phyloP scores from a whole-genome alignment of 2,797 vertebrate species.

The Oophaga sylvatica region DNA sequence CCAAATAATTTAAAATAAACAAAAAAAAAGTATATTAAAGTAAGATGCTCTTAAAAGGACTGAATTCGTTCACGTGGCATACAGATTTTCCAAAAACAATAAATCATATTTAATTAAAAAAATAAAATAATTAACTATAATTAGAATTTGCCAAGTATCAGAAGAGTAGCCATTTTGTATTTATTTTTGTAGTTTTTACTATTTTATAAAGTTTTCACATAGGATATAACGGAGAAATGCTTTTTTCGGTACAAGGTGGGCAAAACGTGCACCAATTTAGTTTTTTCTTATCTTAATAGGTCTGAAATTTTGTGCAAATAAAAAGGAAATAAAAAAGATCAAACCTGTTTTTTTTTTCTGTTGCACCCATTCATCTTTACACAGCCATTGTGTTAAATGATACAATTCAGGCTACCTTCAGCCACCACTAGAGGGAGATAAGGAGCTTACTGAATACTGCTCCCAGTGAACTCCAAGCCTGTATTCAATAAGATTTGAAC shows the following conservation, averaged over 20 bases:
- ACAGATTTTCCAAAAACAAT: conserved; percentile 10
- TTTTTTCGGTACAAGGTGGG: too few relatives aligned
- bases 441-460: background rate
- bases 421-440: background rate
- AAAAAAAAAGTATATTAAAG: background rate
- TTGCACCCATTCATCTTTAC: too few relatives aligned
- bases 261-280: background rate
- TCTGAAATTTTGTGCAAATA: too few relatives aligned
- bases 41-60: background rate
- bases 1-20: background rate
- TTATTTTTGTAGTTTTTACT: background rate
- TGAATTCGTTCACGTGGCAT: background rate
- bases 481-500: background rate
- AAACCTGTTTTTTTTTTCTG: too few relatives aligned
- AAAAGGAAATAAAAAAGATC: too few relatives aligned
- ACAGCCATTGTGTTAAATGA: background rate
- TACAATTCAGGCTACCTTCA: background rate
- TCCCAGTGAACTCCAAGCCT: background rate
- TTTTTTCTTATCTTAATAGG: background rate
- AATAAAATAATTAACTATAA: background rate
- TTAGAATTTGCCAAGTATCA: background rate
- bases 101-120: background rate
- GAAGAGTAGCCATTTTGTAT: conserved; percentile 41
- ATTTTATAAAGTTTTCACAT: background rate
- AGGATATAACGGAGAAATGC: background rate